Percentiles rank a stretch among this genome's conserved stretches.
Evolutionary conservation across 2,888 invertebrate species (phyloP).

Genomic region (Silvanus unidentatus): DNA sequence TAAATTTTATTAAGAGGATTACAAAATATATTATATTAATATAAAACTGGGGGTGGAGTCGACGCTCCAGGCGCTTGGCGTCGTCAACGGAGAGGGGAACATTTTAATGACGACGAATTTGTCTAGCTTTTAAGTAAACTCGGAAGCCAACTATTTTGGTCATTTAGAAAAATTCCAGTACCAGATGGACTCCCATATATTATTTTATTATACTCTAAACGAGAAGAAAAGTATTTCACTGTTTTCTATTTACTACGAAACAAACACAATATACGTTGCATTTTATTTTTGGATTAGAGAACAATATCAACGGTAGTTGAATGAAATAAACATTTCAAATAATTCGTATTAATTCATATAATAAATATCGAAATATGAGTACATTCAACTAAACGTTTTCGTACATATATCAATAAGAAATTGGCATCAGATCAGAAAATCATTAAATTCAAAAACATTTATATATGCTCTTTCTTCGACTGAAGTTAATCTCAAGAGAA

Average conservation of each 20-base stretch:
- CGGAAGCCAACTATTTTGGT: constrained; percentile 20
- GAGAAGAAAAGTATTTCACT: not conserved
- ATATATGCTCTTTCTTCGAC: too few species aligned
- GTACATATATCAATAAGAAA: constrained; percentile 1
- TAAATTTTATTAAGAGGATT: constrained; percentile 2
- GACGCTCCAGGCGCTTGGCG: constrained; percentile 10
- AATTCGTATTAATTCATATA: too few species aligned
- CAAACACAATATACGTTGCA: too few species aligned
- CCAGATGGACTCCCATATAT: not conserved
- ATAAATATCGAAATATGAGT: constrained; percentile 1
- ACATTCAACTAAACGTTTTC: constrained; percentile 1
- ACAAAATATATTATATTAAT: constrained; percentile 7
- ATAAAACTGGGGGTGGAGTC: constrained; percentile 24
- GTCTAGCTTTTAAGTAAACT: constrained; percentile 18
- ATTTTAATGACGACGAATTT: constrained; percentile 18
- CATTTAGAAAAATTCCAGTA: constrained; percentile 11
- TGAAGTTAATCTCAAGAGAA: constrained; percentile 2
- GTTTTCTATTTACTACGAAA: not conserved
- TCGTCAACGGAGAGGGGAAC: constrained; percentile 13
- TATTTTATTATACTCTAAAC: not conserved
- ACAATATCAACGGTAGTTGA: too few species aligned
- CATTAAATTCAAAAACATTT: constrained; percentile 1
- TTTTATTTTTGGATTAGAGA: too few species aligned
- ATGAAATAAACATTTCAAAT: too few species aligned
- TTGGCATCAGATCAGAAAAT: constrained; percentile 6